Evolutionary conservation across 2,113 vertebrate species (phyloP), one percentile per base, ranked within the genome.

Genomic region (Monarcha castaneiventris): DNA sequence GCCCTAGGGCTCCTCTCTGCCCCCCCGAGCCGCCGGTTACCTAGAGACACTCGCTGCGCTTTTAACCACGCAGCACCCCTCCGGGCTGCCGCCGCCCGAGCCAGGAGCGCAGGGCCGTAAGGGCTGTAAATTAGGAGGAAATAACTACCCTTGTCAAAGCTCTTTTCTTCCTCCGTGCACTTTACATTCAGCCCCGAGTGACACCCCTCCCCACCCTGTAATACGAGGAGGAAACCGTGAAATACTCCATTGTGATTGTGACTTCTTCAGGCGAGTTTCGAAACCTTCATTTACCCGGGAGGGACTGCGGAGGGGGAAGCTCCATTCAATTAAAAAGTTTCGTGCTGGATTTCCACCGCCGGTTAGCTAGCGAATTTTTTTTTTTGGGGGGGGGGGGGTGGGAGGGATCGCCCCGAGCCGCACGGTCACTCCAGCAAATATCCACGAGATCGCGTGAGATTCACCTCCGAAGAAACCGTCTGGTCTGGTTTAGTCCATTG

Each of bases 41-140:
- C 97, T 98, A 97, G 97, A 97, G 95, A 96, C 97, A 97, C 97
- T 90, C 93, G 93, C 79, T 18, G 97, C 82, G 94, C 97, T 95
- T 92, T 95, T 81, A 98, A 97, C 97, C 97, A 97, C 29, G 97
- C 97, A 95, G 41, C 37, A 83, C 90, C 89, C 89, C 94, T 92
- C 93, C 82, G 29, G 96, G 84, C 97, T 49, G 94, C 97, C 84
- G 96, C 97, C 93, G 95, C 91, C 77, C 77, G 88, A 96, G 95
- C 97, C 93, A 35, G 91, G 94, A 96, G 96, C 94, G 81, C 85
- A 97, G 98, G 98, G 98, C 97, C 98, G 96, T 92, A 97, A 98
- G 97, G 98, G 98, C 98, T 98, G 98, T 99, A 99, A 99, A 99
- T 98, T 98, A 98, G 97, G 96, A 97, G 92, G 97, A 92, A 98